phyloP scores from a whole-genome alignment of 2,797 vertebrate species.

The Australoheros facetus region DNA sequence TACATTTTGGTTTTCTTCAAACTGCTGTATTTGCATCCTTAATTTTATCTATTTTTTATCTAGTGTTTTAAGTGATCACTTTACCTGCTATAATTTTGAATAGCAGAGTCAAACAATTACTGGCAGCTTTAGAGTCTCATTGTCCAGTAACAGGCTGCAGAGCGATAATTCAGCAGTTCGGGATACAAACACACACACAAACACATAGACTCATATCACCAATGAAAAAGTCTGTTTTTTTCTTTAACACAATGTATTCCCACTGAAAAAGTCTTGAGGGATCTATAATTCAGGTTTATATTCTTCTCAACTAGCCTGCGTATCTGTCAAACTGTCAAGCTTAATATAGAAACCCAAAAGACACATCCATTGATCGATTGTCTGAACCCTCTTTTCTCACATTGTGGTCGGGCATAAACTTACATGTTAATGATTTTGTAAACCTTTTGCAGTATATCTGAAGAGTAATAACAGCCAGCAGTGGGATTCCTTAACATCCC shows the following conservation, averaged over 20 bases:
- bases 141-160: slow-evolving; percentile 49
- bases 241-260: slow-evolving; percentile 4
- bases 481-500: background rate
- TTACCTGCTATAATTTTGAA: slow-evolving; percentile 6
- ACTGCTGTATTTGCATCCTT: too few species aligned
- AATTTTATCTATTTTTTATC: too few species aligned
- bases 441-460: too few species aligned
- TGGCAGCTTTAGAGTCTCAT: slow-evolving; percentile 37
- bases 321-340: background rate
- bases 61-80: too few species aligned
- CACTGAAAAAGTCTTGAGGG: background rate
- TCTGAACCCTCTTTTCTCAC: too few species aligned
- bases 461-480: too few species aligned
- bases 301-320: background rate
- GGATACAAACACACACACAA: slow-evolving; percentile 13
- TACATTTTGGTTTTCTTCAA: too few species aligned
- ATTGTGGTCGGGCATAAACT: too few species aligned
- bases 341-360: background rate
- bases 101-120: slow-evolving; percentile 38
- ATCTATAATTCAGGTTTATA: background rate
- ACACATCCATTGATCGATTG: too few species aligned
- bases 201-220: slow-evolving; percentile 37
- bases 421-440: too few species aligned
- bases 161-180: slow-evolving; percentile 58
- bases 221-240: slow-evolving; percentile 2